Conservation (phyloP, 1,140 invertebrate species). For the Drosophila biarmipes region DNA sequence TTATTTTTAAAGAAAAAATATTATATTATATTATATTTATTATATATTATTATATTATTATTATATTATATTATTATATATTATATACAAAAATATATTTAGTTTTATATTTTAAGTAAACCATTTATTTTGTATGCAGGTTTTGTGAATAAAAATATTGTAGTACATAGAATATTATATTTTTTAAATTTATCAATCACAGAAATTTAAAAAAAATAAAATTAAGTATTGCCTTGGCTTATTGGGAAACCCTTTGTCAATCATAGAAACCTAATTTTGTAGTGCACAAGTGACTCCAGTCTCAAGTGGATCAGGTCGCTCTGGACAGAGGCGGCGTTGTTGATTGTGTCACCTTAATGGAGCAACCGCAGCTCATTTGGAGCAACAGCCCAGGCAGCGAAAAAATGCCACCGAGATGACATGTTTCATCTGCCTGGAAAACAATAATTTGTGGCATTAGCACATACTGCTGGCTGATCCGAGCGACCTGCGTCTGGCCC, state of each 20-base stretch:
- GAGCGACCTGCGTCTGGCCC: constrained; percentile 31
- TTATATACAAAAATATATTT: too few relatives aligned
- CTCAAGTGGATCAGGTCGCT: constrained; percentile 41
- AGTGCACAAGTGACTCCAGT: constrained; percentile 14
- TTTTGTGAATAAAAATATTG: too few relatives aligned
- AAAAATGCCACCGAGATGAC: constrained; percentile 35
- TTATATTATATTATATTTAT: too few relatives aligned
- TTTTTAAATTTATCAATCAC: too few relatives aligned
- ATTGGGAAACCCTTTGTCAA: neutral
- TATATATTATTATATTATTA: too few relatives aligned
- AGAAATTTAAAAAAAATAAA: too few relatives aligned
- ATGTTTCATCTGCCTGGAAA: constrained; percentile 39
- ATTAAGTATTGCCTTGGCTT: neutral
- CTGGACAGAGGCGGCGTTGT: constrained; percentile 27
- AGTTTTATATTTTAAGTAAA: too few relatives aligned
- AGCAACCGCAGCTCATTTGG: constrained; percentile 45
- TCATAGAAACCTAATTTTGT: neutral
- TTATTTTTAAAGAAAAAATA: too few relatives aligned
- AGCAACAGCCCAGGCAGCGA: constrained; percentile 15
- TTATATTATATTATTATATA: too few relatives aligned
- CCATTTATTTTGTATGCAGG: too few relatives aligned
- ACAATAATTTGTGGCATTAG: constrained; percentile 43
- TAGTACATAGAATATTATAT: too few relatives aligned
- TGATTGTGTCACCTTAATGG: constrained; percentile 53
- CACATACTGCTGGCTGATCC: constrained; percentile 23